Percentiles rank a stretch among this genome's conserved stretches.
phyloP scores from a whole-genome alignment of 1,140 invertebrate genomes.

The Drosophila cardini region DNA sequence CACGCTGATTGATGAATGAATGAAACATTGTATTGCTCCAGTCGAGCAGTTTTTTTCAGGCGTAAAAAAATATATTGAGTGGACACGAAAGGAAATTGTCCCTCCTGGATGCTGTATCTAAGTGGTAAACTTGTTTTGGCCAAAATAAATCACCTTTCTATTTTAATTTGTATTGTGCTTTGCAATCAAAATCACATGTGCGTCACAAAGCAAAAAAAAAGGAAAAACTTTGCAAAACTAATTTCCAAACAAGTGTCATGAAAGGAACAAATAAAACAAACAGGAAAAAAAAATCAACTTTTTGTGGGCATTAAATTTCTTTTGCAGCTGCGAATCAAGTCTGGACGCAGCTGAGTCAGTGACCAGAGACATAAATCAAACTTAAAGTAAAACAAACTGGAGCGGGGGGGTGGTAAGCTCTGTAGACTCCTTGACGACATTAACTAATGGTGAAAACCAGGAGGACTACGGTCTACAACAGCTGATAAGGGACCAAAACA shows the following conservation, averaged over 20 bases:
- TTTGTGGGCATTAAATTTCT: slow-evolving; percentile 39
- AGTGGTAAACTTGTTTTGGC: slow-evolving; percentile 29
- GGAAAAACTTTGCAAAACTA: slow-evolving; percentile 56
- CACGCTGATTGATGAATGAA: slow-evolving; percentile 79
- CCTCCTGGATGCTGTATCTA: not conserved
- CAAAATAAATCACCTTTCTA: slow-evolving; percentile 57
- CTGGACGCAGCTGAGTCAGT: slow-evolving; percentile 41
- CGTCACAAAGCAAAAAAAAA: slow-evolving; percentile 11
- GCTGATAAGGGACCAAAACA: slow-evolving; percentile 31
- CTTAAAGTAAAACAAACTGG: slow-evolving; percentile 55
- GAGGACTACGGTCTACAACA: slow-evolving; percentile 8
- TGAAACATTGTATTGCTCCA: slow-evolving; percentile 50
- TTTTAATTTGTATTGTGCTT: slow-evolving; percentile 61
- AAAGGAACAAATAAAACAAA: slow-evolving; percentile 19
- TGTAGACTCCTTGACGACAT: slow-evolving; percentile 45
- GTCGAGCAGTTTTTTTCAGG: slow-evolving; percentile 60
- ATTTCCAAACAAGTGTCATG: slow-evolving; percentile 55
- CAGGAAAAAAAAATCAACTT: slow-evolving; percentile 21
- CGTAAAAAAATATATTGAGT: slow-evolving; percentile 71
- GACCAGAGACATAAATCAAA: slow-evolving; percentile 63
- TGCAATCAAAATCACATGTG: slow-evolving; percentile 75
- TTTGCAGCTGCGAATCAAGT: slow-evolving; percentile 53
- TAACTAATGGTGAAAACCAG: slow-evolving; percentile 56
- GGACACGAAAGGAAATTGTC: slow-evolving; percentile 33
- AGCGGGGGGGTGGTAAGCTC: not conserved